Evolutionary conservation across 2,888 invertebrate species (phyloP), one percentile per base, ranked within the genome.

Genomic region (Melanchra persicariae): DNA sequence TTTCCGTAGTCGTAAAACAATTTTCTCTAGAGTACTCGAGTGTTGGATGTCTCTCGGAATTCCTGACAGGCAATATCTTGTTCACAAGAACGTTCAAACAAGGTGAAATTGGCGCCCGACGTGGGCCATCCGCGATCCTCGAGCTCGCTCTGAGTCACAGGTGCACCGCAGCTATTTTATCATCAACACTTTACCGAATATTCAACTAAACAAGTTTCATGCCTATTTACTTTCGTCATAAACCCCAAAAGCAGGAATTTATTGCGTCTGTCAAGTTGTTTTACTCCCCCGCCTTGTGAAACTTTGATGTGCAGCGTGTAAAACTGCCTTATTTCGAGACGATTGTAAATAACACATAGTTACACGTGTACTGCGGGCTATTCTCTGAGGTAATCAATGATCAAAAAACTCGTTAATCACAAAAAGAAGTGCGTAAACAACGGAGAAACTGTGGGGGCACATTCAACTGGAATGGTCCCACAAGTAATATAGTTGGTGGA

Each of bases 111-210:
- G 93, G 91, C 88, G 88, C 87, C 87, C 86, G 87, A 86, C 89
- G 87, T 79, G 88, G 86, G 82, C 81, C 83, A 86, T 78, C 80
- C 88, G 86, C 86, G 88, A 90, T 89, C 83, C 84, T 80, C 84
- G 84, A 86, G 88, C 88, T 90, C 88, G 86, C 89, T 83, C 86
- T 86, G 85, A 89, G 90, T 84, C 91, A 89, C 95, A 95, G 95
- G 94, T 95, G 94, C 89, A 90, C 91, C 91, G 79, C 89, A 91
- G 87, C 86, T 91, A 92, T 91, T 91, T 92, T 92, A 91, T 92
- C 91, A 91, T 91, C 90, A 90, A 91, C 91, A 92, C 93, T 93
- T 91, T 88, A 89, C 89, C 83, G 88, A 91, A 93, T 91, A 93
- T 90, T 88, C 87, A 87, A 88, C 88, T 89, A 88, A 91, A 90